Base-by-base conservation (phyloP, 2,888 invertebrate species). In the Noctua pronuba region DNA sequence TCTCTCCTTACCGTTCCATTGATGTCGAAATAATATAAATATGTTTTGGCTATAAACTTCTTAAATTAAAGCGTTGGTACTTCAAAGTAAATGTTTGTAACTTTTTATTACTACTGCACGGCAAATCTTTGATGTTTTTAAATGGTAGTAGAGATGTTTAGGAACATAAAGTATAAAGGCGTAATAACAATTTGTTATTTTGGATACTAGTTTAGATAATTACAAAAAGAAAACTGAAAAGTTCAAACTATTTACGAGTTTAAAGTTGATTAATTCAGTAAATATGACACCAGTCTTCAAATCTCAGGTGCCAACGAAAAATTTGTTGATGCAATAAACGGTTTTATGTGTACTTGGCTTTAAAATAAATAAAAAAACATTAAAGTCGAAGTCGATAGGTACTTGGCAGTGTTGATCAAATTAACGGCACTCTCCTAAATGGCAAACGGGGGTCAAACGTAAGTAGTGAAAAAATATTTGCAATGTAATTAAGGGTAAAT, bases 121-220 rank as follows among this genome's bases (percentile, higher is more conserved):
- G 79, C 18, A 38, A 64, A 77, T 65, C 73, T 87, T 85, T 81
- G 87, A 86, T 83, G 83, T 83, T 75, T 78, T 35, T 65, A 64
- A 73, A 83, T 60, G 38, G 49, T 69, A 64, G 71, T 64, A 18
- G 35, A 55, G 10, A 67, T 79, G 41, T 69, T 74, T 58, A 16
- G 28, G 16, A 62, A 55, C 16, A 24, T 82, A 68, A 68, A 55
- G 13, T 24, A 21, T 11, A 41, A 31, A 65, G 7, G 4, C 7
- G 24, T n/a, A n/a, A n/a, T 31, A 28, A 24, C 24, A 52, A 52
- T 52, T 52, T 52, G 24, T 52, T 52, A 24, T 52, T 52, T 52
- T 24, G 52, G 10, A 52, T 24, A 52, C 24, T 52, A 10, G 52
- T 52, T 8, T 52, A 52, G 10, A 60, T 31, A 31, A 60, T 62